Evolutionary conservation across 2,888 invertebrate species (phyloP), one percentile per base, ranked within the genome.

Genomic region (Sarcophaga subvicina): DNA sequence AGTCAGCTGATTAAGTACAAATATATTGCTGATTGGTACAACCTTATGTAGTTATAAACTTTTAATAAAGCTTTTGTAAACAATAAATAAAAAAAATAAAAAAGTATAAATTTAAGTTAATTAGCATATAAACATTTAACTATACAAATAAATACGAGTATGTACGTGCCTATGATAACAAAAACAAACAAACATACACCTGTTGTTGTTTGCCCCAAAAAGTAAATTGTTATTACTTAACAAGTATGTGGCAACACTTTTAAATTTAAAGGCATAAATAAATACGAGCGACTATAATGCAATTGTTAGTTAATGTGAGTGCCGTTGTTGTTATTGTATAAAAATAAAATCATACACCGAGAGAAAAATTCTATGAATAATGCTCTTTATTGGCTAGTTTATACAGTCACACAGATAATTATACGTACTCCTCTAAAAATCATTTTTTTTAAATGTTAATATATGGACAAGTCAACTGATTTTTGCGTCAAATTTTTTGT

Each of bases 161-260:
- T 4, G 54, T 54, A 54, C 17, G 17, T 54, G 17, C 10, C 37
- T 8, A 37, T 37, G 37, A 37, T 47, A 49, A 54, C 54, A 17
- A 54, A 47, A 12, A 66, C 10, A 66, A 17, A 37, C 12, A 37
- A 12, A 17, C 22, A 70, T 37, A 72, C 66, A 76, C 54, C 76
- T 76, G 76, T 66, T 76, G 22, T 22, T 45, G 69, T 22, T 59
- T 20, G 59, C 27, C 64, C 12, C 11, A 8, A 54, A 64, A 76
- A 10, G 14, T 27, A 5, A n/a, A 14, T 66, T 54, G 59, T 66
- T 76, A 66, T 76, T 66, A 66, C 66, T 54, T 66, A 76, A 76
- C 54, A 76, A 59, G 66, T 66, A 64, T 76, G 64, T 76, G 76
- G 76, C 76, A 76, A 76, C 66, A 27, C n/a, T 54, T 66, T 66